phyloP scores from a whole-genome alignment of 2,888 invertebrate species.

The Eurois occulta region DNA sequence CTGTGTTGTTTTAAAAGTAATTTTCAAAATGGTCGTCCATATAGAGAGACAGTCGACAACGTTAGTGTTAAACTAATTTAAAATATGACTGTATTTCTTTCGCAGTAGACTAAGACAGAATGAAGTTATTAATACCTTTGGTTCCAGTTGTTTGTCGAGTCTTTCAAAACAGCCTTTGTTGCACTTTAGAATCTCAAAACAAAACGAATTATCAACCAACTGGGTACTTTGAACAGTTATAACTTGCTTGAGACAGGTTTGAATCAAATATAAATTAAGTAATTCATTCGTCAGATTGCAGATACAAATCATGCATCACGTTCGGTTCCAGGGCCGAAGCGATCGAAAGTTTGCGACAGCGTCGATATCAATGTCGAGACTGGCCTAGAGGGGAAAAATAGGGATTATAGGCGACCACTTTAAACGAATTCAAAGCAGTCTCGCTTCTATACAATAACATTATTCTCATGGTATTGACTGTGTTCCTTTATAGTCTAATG shows the following conservation, averaged over 20 bases:
- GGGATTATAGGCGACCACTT: background rate
- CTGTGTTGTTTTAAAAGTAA: background rate
- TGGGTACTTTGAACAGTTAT: background rate
- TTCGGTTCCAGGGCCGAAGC: too few species aligned
- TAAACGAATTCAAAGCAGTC: background rate
- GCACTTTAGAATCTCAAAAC: background rate
- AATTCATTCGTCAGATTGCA: background rate
- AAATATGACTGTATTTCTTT: background rate
- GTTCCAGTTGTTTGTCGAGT: background rate
- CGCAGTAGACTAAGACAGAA: background rate
- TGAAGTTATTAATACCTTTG: background rate
- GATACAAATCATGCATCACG: background rate
- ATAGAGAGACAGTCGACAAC: background rate
- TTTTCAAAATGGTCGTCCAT: background rate
- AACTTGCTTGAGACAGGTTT: background rate
- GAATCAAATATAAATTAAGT: background rate
- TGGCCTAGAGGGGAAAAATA: background rate
- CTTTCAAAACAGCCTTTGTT: background rate
- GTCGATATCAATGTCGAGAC: too few species aligned
- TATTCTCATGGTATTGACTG: constrained; percentile 70
- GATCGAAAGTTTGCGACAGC: too few species aligned
- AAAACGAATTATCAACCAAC: background rate
- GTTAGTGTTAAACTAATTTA: background rate
- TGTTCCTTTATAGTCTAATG: constrained; percentile 79
- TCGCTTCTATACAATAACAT: constrained; percentile 60